Evolutionary conservation across 2,888 invertebrate genomes (phyloP).

Genomic region (Merodon equestris): DNA sequence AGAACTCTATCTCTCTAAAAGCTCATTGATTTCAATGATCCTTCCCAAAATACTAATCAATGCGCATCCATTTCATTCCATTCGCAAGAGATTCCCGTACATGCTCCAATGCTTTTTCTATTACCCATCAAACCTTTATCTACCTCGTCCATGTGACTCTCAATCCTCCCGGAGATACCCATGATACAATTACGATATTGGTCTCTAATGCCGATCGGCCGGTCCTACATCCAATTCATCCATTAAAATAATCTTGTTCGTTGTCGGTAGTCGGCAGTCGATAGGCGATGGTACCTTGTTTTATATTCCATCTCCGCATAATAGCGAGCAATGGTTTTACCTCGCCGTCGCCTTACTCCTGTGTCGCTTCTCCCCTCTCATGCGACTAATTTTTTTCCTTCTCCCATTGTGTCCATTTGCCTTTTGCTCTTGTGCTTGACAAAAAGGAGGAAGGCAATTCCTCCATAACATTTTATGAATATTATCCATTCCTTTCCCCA

Average conservation of each 20-base stretch:
- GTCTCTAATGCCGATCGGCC: slow-evolving; percentile 51
- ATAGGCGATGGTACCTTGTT: slow-evolving; percentile 47
- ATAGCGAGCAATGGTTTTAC: slow-evolving; percentile 61
- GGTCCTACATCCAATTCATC: slow-evolving; percentile 53
- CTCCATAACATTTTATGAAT: slow-evolving; percentile 64
- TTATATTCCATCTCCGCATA: slow-evolving; percentile 58
- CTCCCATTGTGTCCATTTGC: neutral
- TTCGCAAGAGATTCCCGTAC: neutral
- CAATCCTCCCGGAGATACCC: slow-evolving; percentile 9
- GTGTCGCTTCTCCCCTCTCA: slow-evolving; percentile 5
- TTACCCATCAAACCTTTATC: neutral
- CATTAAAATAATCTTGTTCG: slow-evolving; percentile 58
- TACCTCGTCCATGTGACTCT: neutral
- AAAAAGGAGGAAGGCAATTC: slow-evolving; percentile 13
- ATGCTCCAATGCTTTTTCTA: slow-evolving; percentile 1
- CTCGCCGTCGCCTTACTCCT: slow-evolving; percentile 20
- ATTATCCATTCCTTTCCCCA: slow-evolving; percentile 60
- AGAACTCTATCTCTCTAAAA: too few species aligned
- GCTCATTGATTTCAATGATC: too few species aligned
- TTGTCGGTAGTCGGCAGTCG: too few species aligned
- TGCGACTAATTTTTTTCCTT: slow-evolving; percentile 13
- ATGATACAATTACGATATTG: slow-evolving; percentile 47
- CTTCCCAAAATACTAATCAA: too few species aligned
- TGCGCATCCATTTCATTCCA: slow-evolving; percentile 2
- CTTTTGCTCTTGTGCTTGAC: neutral